Conservation (phyloP, 2,797 vertebrate genomes). For the Hydrolagus colliei region DNA sequence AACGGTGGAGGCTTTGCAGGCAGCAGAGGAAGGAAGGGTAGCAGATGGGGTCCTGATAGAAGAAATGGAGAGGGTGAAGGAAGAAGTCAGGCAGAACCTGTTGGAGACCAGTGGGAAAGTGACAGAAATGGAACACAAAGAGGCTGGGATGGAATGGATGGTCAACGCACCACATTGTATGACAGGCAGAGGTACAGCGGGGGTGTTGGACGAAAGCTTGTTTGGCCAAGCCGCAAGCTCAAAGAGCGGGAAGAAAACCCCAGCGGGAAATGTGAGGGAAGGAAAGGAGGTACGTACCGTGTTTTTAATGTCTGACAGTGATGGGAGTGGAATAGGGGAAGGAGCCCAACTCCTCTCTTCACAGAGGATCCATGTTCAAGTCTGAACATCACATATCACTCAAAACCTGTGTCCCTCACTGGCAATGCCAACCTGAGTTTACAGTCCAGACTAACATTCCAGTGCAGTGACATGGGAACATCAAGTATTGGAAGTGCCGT, state of each 20-base stretch:
- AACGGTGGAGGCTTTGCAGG: background rate
- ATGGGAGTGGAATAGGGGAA: no score
- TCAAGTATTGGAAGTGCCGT: no score
- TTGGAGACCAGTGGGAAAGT: conserved; percentile 47
- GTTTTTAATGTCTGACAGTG: background rate
- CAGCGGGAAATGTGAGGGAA: background rate
- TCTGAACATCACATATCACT: no score
- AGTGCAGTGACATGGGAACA: no score
- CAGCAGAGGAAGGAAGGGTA: conserved; percentile 37
- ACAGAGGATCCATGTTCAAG: no score
- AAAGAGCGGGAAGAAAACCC: background rate
- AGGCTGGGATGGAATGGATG: conserved; percentile 45
- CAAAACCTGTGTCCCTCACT: no score
- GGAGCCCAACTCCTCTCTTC: no score
- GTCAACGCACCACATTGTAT: conserved; percentile 47
- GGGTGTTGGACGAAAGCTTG: conserved; percentile 43
- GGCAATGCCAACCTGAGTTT: no score
- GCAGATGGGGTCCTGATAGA: conserved; percentile 17
- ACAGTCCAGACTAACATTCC: no score
- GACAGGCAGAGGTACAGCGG: conserved; percentile 45
- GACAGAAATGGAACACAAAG: conserved; percentile 47
- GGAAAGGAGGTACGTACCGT: background rate
- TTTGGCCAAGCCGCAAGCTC: background rate
- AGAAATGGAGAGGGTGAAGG: conserved; percentile 37
- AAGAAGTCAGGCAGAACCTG: conserved; percentile 41